Base-by-base conservation (phyloP, 1,140 invertebrate genomes). In the Drosophila sturtevanti region DNA sequence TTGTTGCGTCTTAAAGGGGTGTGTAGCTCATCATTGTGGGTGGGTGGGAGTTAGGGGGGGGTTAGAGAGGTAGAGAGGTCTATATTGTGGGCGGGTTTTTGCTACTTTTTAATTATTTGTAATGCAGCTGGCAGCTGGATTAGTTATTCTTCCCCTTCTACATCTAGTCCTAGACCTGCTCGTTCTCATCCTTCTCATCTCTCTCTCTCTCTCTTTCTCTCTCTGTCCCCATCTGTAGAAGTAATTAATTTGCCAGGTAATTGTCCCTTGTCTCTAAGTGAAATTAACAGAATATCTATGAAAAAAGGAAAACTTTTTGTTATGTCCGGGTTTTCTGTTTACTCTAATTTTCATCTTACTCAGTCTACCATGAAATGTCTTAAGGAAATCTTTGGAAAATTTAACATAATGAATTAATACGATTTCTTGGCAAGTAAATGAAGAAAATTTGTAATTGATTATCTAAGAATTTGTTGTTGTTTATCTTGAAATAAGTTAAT, bases 31-130 rank as follows among this genome's bases (percentile, higher is more conserved):
- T n/a, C n/a, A n/a, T n/a, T n/a, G n/a, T n/a, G n/a, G n/a, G n/a
- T n/a, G n/a, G n/a, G n/a, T n/a, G n/a, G n/a, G 37, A 12, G 10
- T 11, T n/a, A 4, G 37, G 4, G 12, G 37, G 37, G 10, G 12
- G 2, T 4, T n/a, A 11, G 60, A 21, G 14, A n/a, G 14, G 48
- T 12, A 18, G 1, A 27, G 18, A n/a, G 27, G 22, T 48, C 9
- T 48, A 2, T 48, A 9, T 44, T 44, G 41, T 18, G 41, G 41
- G 7, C 2, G 41, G n/a, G 27, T 31, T 31, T 34, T 68, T 14
- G 24, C 63, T 24, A 63, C 34, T 74, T 77, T 68, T 72, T 73
- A 77, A 77, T 69, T 77, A 73, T 66, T 69, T 69, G 55, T 64
- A 73, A 68, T 73, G 74, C 70, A 62, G 52, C 58, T 44, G 24